Evolutionary conservation across 2,113 vertebrate species (phyloP).

Genomic region (Brachypodius melanocephalos): DNA sequence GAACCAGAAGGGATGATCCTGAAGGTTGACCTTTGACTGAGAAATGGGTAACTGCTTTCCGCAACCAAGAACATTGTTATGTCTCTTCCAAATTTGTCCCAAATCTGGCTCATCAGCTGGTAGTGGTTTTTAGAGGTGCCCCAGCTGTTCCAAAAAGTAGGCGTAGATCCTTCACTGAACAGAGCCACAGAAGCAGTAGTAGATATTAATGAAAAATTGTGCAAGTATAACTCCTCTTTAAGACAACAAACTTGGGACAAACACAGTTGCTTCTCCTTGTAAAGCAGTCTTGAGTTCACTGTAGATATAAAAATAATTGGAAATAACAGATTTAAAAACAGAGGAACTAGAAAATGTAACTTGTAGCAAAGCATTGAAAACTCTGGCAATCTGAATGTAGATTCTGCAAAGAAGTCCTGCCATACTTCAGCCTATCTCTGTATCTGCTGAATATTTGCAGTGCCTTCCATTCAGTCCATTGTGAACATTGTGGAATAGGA

Average conservation of each 20-base stretch:
- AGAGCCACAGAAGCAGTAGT: background rate
- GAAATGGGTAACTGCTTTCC: background rate
- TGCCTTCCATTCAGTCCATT: conserved; percentile 4
- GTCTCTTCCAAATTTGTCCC: background rate
- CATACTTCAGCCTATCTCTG: background rate
- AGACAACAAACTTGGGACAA: background rate
- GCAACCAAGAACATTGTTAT: background rate
- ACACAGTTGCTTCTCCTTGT: background rate
- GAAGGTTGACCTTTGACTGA: background rate
- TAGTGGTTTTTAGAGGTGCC: background rate
- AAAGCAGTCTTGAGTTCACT: background rate
- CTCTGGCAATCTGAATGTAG: background rate
- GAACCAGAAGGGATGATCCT: background rate
- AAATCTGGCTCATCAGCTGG: background rate
- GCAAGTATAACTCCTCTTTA: background rate
- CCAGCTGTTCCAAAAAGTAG: background rate
- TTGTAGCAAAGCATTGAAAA: background rate
- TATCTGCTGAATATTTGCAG: background rate
- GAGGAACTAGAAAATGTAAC: background rate
- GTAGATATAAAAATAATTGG: background rate
- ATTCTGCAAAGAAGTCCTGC: background rate
- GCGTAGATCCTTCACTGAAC: background rate
- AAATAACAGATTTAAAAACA: background rate
- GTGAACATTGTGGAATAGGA: background rate
- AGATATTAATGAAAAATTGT: background rate